Evolutionary conservation across 2,797 vertebrate genomes (phyloP), one percentile per base, ranked within the genome.

Genomic region (Hoplostethus atlanticus): DNA sequence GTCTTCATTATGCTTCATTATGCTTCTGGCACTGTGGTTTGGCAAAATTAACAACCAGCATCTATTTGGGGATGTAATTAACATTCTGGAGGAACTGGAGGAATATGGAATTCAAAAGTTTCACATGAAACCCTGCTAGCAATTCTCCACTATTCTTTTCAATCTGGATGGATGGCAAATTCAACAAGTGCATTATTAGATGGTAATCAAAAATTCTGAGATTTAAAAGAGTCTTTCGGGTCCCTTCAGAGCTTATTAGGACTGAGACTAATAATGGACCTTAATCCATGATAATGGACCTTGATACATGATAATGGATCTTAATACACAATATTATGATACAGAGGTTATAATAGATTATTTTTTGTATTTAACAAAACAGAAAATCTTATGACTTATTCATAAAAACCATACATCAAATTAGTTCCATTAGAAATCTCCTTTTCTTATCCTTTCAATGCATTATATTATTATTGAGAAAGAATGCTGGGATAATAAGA

Each of bases 1-100:
- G 7, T 47, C 21, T 8, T 13, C 21, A 59, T 59, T 77, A 71
- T 40, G 16, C 21, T 8, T 13, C 21, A 59, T 59, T 77, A 71
- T 40, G 16, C 76, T 21, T 58, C 61, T 34, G 44, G 50, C 65
- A 4, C 47, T 28, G 38, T 54, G 54, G 38, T 76, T 77, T 64
- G 56, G 34, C 44, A 58, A 72, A 46, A 25, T 21, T 17, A 57
- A 66, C 21, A 44, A 52, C n/a, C 47, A 2, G 42, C 21, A 36
- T 86, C 63, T 75, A 58, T 81, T 83, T 77, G 21, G 30, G 11
- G 57, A 66, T 65, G 44, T 77, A 80, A 90, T 88, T 78, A 84
- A 72, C 44, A 76, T 86, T 83, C 68, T 21, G 21, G 21, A 21
- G 21, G 21, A 21, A 21, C 76, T 54, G 44, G 53, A 61, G 71